Base-by-base conservation (phyloP, 2,113 vertebrate genomes). In the Rhinoptilus africanus region DNA sequence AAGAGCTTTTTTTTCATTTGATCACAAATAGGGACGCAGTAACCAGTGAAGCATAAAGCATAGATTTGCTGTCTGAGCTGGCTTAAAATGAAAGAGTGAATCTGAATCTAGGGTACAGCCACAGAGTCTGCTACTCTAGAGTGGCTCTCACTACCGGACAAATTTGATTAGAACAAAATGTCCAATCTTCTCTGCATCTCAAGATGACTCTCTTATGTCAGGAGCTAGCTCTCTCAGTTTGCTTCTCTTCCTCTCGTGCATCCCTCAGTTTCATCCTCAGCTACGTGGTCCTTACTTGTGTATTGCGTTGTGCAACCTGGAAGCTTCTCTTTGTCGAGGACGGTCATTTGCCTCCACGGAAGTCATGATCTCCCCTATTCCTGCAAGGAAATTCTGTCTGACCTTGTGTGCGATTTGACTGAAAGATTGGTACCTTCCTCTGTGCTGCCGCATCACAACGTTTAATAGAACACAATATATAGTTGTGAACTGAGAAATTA, bases 41-140 rank as follows among this genome's bases (percentile, higher is more conserved):
- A 64, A 69, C 47, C 56, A 82, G 60, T 60, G 93, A 85, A 96
- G 77, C 8, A 12, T 80, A 89, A 96, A 95, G 56, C 62, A 66
- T n/a, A 81, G 37, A 92, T 91, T 89, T 96, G 56, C 80, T 92
- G 80, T 39, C 51, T 91, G 89, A 95, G 27, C 64, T 92, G 77
- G 14, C 39, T 91, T 82, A 59, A 75, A 92, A 87, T 60, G 48
- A 69, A 86, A 62, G 91, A 75, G 12, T 4, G 1, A 88, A n/a
- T 45, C 22, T 91, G 67, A 63, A 77, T 69, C 47, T 60, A 34
- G 32, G 28, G 37, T 89, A 50, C 37, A 78, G 83, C 37, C 54
- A 53, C 48, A 56, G 79, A 56, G 20, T 57, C 54, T 66, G 22
- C n/a, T 80, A 4, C 45, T 89, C 22, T 26, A 53, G 14, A 15